Evolutionary conservation across 23 tunicate genomes (phyloP).

Genomic region (Corella eumyota): DNA sequence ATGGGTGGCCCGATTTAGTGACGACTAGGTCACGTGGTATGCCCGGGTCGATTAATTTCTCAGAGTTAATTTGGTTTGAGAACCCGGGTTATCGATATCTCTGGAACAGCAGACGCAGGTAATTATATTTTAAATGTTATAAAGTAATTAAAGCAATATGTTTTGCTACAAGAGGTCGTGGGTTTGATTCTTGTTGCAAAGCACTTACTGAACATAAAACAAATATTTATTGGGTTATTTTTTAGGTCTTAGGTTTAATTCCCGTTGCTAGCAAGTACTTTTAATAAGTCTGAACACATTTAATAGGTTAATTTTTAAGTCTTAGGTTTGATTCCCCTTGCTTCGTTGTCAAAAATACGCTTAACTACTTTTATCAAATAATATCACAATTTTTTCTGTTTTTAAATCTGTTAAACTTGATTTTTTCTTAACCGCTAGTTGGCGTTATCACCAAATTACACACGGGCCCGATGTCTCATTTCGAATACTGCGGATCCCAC

Average conservation of each 20-base stretch:
- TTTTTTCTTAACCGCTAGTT: conserved; percentile 13
- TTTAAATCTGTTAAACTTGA: no score
- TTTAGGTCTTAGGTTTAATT: no score
- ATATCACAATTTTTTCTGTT: no score
- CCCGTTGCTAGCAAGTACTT: no score
- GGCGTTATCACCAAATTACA: conserved; percentile 66
- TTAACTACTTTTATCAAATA: no score
- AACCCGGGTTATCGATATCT: conserved; percentile 69
- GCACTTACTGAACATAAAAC: no score
- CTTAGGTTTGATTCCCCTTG: neutral
- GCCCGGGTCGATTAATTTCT: conserved; percentile 51
- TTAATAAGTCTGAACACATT: no score
- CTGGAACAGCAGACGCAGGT: conserved; percentile 31
- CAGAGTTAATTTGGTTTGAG: conserved; percentile 81
- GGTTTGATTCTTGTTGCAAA: neutral
- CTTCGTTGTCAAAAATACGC: neutral
- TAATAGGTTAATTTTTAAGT: neutral
- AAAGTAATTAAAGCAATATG: no score
- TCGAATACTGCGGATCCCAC: conserved; percentile 50
- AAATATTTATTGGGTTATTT: no score
- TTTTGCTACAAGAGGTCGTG: neutral
- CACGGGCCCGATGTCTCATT: conserved; percentile 81
- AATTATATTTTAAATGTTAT: neutral
- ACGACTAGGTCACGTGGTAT: conserved; percentile 79
- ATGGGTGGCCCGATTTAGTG: conserved; percentile 91